Conservation (phyloP, 35 echinoderm and acorn worm genomes). For the Eucidaris tribuloides region DNA sequence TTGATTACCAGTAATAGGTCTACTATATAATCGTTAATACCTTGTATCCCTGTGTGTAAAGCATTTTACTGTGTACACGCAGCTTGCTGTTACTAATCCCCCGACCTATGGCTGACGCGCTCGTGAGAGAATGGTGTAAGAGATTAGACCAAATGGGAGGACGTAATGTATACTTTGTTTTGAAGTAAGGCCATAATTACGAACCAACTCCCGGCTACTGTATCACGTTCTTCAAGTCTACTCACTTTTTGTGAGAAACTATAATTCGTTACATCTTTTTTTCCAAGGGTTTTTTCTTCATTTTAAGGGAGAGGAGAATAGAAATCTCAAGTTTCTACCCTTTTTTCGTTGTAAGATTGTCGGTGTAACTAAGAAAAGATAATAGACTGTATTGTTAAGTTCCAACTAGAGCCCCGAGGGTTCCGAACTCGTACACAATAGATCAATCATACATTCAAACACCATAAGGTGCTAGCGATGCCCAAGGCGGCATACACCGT, state of each 20-base stretch:
- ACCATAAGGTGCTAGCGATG: not conserved
- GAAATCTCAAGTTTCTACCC: constrained; percentile 22
- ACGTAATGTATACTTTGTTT: constrained; percentile 17
- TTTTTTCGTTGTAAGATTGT: constrained; percentile 28
- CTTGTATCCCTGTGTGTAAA: constrained; percentile 33
- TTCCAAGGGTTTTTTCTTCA: not conserved
- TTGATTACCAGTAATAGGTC: constrained; percentile 1
- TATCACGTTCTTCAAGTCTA: not conserved
- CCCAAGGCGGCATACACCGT: not conserved
- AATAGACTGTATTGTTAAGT: constrained; percentile 8
- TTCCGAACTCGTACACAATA: not conserved
- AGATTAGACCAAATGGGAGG: not conserved
- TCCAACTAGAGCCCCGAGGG: constrained; percentile 3
- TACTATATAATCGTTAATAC: constrained; percentile 23
- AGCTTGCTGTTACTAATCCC: constrained; percentile 4
- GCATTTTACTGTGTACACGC: constrained; percentile 14
- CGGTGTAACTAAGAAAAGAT: constrained; percentile 33
- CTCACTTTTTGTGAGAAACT: not conserved
- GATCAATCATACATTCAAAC: constrained; percentile 34
- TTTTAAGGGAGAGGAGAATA: not conserved
- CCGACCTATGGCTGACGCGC: not conserved
- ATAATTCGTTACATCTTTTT: constrained; percentile 13
- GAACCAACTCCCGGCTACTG: not conserved
- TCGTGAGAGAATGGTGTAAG: not conserved
- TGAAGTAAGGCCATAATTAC: not conserved